Base-by-base conservation (phyloP, 2,797 vertebrate genomes). In the Hydrophis major region DNA sequence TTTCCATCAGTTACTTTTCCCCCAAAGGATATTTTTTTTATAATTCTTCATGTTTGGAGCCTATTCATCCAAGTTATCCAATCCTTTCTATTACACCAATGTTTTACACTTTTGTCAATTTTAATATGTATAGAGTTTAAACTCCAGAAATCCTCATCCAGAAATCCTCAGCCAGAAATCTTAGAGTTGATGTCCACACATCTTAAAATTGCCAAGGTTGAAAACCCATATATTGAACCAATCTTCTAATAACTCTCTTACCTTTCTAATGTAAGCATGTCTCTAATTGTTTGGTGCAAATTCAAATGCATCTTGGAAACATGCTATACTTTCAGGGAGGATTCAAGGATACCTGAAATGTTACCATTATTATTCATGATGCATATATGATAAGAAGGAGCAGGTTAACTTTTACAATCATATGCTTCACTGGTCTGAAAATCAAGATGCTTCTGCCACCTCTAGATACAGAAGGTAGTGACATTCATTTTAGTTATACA, bases 391-490 rank as follows among this genome's bases (percentile, higher is more conserved):
- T 90, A n/a, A 93, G n/a, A 95, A 95, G 87, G 60, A 91, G 74
- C 89, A 93, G 93, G 28, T 20, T 66, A 92, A 93, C 69, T 50
- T 74, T 93, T 2, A 90, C 94, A 96, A 95, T 97, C 94, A 94
- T 96, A 94, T 96, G 94, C 93, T 94, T 94, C 94, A 95, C 18
- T 96, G 96, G 94, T 95, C 91, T 90, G 96, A 95, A 57, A 63
- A 95, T 66, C 60, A 95, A 96, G 95, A 89, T 56, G 83, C 37
- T 88, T 92, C 93, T 95, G 90, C 94, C 87, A 74, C 66, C 1
- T 0, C n/a, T 91, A 63, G 74, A 92, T 61, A 32, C 88, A 22
- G 2, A 90, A 89, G 66, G 55, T 91, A 63, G 86, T 92, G 93
- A 27, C 47, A 53, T 90, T 91, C 86, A 25, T 4, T 47, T 90